Evolutionary conservation across 1,140 invertebrate genomes (phyloP), one percentile per base, ranked within the genome.

Genomic region (Drosophila virilis): DNA sequence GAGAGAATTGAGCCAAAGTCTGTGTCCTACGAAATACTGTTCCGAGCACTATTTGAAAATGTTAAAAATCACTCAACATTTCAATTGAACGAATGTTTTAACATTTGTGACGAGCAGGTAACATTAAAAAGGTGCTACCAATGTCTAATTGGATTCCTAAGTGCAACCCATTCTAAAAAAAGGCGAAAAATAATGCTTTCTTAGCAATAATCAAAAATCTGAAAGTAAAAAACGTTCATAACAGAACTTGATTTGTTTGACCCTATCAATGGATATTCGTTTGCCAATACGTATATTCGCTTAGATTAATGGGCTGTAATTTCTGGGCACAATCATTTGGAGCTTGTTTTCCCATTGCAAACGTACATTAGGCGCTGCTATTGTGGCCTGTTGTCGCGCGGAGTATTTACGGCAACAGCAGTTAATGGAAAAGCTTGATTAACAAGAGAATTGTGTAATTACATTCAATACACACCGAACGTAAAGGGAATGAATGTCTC

Each of bases 401-500:
- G 22, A 5, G 43, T n/a, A 50, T 22, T 45, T 37, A 35, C 22
- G 51, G 9, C 43, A 13, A 22, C 61, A 65, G 40, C 62, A 55
- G 52, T 55, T 37, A 55, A 70, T 70, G 68, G 50, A 64, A 70
- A 70, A 70, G 45, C 40, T 70, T 64, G 68, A 70, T 70, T 70
- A 70, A 70, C 68, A 70, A 64, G 42, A 48, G 35, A 54, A 48
- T 54, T 68, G 45, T 68, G 5, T 61, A 69, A 69, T 52, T 69
- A 60, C 32, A 69, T 57, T 28, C 57, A 17, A 22, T 55, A 59
- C 3, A 22, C 22, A 22, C 22, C 22, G 22, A 22, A 22, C 22
- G 22, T 5, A 28, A 28, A 28, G 4, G 3, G 35, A n/a, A 9
- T 40, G 43, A 52, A 33, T 15, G 7, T 8, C 2, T 32, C 32